These are phyloP conservation scores for Lepus oiostolus DNA, from an alignment of 2,797 vertebrate genomes.

Conservation along the genomic window DNA sequence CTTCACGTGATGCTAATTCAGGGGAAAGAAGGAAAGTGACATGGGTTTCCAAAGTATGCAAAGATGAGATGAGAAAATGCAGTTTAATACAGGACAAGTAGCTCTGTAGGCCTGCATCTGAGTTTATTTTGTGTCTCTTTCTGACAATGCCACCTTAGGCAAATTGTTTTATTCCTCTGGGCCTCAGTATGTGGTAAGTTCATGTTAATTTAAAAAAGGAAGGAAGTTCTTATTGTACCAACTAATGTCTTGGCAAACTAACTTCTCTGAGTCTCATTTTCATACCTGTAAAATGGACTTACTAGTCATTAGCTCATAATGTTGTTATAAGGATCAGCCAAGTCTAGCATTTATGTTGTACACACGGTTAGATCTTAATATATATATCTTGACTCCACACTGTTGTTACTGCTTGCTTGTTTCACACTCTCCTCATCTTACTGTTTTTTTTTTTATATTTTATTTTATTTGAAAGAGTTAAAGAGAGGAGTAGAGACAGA, in stretches of 20 bases:
- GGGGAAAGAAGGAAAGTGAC: background rate
- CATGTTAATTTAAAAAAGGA: background rate
- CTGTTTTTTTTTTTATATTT: background rate
- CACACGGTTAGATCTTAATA: background rate
- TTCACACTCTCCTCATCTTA: background rate
- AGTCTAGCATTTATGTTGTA: slow-evolving; percentile 30
- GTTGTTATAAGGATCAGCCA: slow-evolving; percentile 49
- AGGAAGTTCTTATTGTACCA: background rate
- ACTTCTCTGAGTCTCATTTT: slow-evolving; percentile 61
- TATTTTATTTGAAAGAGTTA: too few species aligned
- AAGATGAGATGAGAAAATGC: background rate
- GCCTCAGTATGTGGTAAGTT: background rate
- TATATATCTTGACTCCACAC: background rate
- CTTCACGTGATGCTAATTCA: background rate
- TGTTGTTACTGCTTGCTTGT: background rate
- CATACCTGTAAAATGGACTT: slow-evolving; percentile 72
- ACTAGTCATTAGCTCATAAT: slow-evolving; percentile 59
- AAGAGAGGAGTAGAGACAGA: too few species aligned
- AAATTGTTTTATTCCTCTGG: background rate
- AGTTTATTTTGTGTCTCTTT: background rate
- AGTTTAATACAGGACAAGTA: background rate
- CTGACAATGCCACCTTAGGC: background rate
- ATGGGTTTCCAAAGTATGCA: background rate
- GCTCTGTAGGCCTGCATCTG: background rate
- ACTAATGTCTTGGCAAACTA: slow-evolving; percentile 50